phyloP scores from a whole-genome alignment of 1,140 invertebrate species.

The Drosophila sulfurigaster region DNA sequence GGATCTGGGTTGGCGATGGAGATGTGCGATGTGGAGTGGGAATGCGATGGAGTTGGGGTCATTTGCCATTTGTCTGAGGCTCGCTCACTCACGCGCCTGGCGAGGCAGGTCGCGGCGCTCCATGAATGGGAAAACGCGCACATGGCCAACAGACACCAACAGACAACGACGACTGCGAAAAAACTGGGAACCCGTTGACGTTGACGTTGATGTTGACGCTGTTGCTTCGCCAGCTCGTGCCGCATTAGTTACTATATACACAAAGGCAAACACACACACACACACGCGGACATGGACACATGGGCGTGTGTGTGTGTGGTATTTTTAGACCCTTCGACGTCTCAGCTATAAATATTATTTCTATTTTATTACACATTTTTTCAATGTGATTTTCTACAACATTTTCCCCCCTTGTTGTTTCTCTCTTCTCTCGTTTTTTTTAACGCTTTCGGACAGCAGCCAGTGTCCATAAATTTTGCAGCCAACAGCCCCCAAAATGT shows the following conservation, averaged over 20 bases:
- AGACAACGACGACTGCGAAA: slow-evolving; percentile 14
- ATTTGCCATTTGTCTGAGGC: slow-evolving; percentile 37
- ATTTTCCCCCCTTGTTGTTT: slow-evolving; percentile 39
- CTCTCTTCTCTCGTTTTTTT: slow-evolving; percentile 4
- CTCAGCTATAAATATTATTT: slow-evolving; percentile 83
- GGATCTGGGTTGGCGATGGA: slow-evolving; percentile 18
- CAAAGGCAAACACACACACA: not conserved
- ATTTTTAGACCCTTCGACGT: slow-evolving; percentile 82
- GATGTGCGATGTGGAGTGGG: not conserved
- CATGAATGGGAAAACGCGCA: slow-evolving; percentile 76
- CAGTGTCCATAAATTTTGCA: slow-evolving; percentile 46
- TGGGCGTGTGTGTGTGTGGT: slow-evolving; percentile 1
- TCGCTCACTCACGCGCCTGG: slow-evolving; percentile 9
- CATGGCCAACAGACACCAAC: slow-evolving; percentile 55
- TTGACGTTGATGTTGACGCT: slow-evolving; percentile 37
- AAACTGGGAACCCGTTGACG: slow-evolving; percentile 45
- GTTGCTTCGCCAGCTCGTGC: slow-evolving; percentile 46
- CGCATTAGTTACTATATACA: slow-evolving; percentile 17
- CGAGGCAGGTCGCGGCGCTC: slow-evolving; percentile 67
- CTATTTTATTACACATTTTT: slow-evolving; percentile 84
- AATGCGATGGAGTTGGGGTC: slow-evolving; percentile 27
- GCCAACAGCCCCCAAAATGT: slow-evolving; percentile 34
- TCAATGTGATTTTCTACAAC: slow-evolving; percentile 69
- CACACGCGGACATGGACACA: not conserved
- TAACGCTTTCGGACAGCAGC: slow-evolving; percentile 40